These are phyloP conservation scores for Eunapius fragilis DNA, from an alignment of 37 sponge, comb jelly and placozoan species.

Conservation along the genomic window DNA sequence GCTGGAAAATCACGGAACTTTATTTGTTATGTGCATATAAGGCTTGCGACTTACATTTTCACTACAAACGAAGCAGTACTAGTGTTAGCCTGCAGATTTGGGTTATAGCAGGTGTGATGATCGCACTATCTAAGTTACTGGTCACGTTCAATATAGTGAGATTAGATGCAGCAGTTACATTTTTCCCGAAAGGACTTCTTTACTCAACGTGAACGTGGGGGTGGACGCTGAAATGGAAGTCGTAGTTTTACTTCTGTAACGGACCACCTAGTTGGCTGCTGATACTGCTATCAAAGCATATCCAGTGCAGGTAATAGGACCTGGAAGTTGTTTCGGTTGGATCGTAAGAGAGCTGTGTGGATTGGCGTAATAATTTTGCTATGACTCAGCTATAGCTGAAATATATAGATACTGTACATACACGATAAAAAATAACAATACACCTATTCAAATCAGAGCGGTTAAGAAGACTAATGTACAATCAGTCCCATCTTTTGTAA, in stretches of 20 bases:
- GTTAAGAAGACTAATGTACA: too few species aligned
- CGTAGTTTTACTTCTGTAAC: not conserved
- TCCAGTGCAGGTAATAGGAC: not conserved
- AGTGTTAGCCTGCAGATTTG: too few species aligned
- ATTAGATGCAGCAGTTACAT: not conserved
- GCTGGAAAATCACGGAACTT: too few species aligned
- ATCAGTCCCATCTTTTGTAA: too few species aligned
- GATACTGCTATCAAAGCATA: not conserved
- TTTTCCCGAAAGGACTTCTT: not conserved
- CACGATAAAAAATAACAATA: too few species aligned
- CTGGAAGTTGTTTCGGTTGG: not conserved
- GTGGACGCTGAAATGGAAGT: not conserved
- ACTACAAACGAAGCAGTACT: not conserved
- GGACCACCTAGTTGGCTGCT: not conserved
- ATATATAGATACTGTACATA: too few species aligned
- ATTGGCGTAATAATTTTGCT: not conserved
- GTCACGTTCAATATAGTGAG: not conserved
- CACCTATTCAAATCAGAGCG: too few species aligned
- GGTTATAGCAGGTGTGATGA: not conserved
- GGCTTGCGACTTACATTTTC: slow-evolving; percentile 4
- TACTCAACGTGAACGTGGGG: not conserved
- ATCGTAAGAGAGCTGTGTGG: not conserved
- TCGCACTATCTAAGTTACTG: not conserved
- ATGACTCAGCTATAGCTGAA: too few species aligned
- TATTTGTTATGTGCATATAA: too few species aligned